A percentile compares a stretch with the other conserved stretches of the same genome.
These are phyloP conservation scores for Sternarchorhynchus goeldii DNA, from an alignment of 2,797 vertebrate genomes.

Conservation along the genomic window DNA sequence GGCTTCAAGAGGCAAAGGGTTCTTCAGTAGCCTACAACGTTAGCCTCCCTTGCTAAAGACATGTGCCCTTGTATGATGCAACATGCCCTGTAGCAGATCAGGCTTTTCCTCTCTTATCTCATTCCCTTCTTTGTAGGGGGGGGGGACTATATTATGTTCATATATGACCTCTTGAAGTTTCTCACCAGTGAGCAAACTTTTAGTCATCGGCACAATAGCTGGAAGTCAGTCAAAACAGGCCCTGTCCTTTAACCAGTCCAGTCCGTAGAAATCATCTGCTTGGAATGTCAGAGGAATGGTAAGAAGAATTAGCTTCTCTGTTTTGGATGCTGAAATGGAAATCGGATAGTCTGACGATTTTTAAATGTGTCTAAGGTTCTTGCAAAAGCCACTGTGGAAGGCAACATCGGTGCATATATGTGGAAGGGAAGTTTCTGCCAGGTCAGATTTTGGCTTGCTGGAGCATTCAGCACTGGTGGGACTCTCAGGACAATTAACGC, in stretches of 20 bases:
- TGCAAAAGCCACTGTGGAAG: not conserved
- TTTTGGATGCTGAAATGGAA: not conserved
- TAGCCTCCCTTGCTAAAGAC: not conserved
- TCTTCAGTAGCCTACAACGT: too few relatives aligned
- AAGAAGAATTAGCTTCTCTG: conserved; percentile 3
- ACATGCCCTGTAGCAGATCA: not conserved
- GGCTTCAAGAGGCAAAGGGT: conserved; percentile 40
- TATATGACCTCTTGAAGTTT: not conserved
- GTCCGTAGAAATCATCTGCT: conserved; percentile 5
- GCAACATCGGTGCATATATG: not conserved
- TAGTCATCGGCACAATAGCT: conserved; percentile 29
- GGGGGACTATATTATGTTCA: not conserved
- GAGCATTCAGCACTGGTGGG: conserved; percentile 61
- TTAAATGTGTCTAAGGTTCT: not conserved
- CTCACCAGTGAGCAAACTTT: conserved; percentile 39
- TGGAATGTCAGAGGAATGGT: conserved; percentile 24
- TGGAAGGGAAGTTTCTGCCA: conserved; percentile 45
- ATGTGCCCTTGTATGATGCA: too few relatives aligned
- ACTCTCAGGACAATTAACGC: conserved; percentile 62
- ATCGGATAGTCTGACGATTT: not conserved
- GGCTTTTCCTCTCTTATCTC: not conserved
- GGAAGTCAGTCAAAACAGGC: conserved; percentile 25
- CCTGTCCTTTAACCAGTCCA: not conserved
- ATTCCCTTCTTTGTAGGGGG: not conserved
- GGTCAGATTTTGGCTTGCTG: conserved; percentile 19